Evolutionary conservation across 2,113 vertebrate genomes (phyloP), one percentile per base, ranked within the genome.

Genomic region (Dolichallabes microphthalmus): DNA sequence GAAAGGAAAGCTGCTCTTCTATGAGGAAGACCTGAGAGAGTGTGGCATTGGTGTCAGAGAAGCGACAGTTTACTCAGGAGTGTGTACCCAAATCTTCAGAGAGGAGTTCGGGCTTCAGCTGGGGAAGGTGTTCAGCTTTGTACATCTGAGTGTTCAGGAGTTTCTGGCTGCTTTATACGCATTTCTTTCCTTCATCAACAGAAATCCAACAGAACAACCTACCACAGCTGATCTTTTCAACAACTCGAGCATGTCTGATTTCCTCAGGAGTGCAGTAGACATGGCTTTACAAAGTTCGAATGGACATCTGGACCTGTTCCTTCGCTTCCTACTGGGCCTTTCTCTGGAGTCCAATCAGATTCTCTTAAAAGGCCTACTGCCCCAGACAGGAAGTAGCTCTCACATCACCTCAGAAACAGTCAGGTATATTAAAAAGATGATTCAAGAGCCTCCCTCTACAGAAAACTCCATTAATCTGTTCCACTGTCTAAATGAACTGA

Each of bases 131-230:
- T 68, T 68, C 71, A 74, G 22, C 71, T 74, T 74, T 50, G 14
- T 74, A 11, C 39, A 74, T 52, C 71, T 74, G 7, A 74, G 71
- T 52, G 71, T 50, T 74, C 71, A 74, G 71, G 71, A 74, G 39
- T 74, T 22, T 25, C 20, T 68, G 30, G 66, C 64, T 32, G 66
- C 66, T 32, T 68, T 68, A 68, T 68, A 68, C 32, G 66, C 27
- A 22, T 50, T 74, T 74, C 17, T 74, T 17, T 13, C 8, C 39
- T 74, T 74, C 39, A 52, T 50, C 71, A 74, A 50, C 71, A 74
- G 39, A 22, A 74, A 45, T 74, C 35, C 1, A 50, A 10, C 22
- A 4, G 8, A 74, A 74, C 71, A 77, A 17, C 74, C 5, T 55
- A 27, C 39, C 19, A 74, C 19, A 1, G 53, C 27, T 53, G 45